Conservation (phyloP, 2,113 vertebrate genomes). For the Pheucticus melanocephalus region DNA sequence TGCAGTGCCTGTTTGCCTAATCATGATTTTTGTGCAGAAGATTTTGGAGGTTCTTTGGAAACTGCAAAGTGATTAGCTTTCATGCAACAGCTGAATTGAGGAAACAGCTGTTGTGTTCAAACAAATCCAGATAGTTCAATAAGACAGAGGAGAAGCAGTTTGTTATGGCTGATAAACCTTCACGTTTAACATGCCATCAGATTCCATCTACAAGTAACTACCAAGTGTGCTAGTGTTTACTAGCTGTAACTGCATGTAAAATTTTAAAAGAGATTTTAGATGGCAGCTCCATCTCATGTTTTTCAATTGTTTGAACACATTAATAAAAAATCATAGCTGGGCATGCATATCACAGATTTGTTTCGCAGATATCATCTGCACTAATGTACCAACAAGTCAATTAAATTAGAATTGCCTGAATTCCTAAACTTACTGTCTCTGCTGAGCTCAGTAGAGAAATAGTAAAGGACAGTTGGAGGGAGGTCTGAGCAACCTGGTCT, state of each 20-base stretch:
- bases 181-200: conserved; percentile 4
- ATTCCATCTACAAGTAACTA: conserved; percentile 43
- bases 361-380: background rate
- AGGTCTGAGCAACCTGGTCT: background rate
- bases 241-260: background rate
- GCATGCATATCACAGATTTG: background rate
- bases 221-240: background rate
- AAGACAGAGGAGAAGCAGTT: conserved; percentile 10
- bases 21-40: background rate
- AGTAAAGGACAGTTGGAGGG: background rate
- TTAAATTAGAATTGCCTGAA: background rate
- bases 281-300: background rate
- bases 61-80: conserved; percentile 15
- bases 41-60: conserved; percentile 31
- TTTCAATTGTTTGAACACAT: background rate
- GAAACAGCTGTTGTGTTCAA: conserved; percentile 54
- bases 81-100: conserved; percentile 9
- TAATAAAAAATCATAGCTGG: background rate
- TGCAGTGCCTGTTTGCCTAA: background rate
- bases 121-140: conserved; percentile 30
- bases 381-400: background rate
- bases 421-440: background rate
- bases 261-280: conserved; percentile 10
- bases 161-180: conserved; percentile 46
- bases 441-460: background rate